Percentiles rank a stretch among this genome's conserved stretches.
phyloP scores from a whole-genome alignment of 1,140 invertebrate genomes.

The Colletes latitarsis region DNA sequence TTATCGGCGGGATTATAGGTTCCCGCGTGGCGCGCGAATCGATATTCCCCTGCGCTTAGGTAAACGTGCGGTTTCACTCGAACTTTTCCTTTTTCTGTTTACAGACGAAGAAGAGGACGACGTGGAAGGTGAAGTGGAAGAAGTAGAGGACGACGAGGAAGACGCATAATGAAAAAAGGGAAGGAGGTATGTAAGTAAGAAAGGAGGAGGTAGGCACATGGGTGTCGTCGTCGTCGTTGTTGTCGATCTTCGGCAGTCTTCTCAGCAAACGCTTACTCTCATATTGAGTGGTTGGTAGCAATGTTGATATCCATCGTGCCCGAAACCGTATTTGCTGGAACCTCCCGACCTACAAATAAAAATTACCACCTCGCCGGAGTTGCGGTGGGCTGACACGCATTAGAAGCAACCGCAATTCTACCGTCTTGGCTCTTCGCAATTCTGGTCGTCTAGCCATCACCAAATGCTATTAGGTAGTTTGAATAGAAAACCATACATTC shows the following conservation, averaged over 20 bases:
- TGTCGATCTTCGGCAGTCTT: slow-evolving; percentile 74
- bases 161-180: slow-evolving; percentile 81
- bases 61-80: background rate
- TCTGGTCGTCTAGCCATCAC: slow-evolving; percentile 78
- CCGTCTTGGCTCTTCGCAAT: slow-evolving; percentile 73
- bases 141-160: slow-evolving; percentile 82
- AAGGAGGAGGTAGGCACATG: slow-evolving; percentile 71
- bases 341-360: slow-evolving; percentile 70
- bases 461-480: slow-evolving; percentile 80
- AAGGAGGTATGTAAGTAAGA: slow-evolving; percentile 77
- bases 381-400: slow-evolving; percentile 74
- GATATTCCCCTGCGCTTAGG: background rate
- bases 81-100: slow-evolving; percentile 72
- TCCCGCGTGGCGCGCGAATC: background rate
- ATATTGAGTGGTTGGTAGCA: slow-evolving; percentile 81
- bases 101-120: slow-evolving; percentile 84
- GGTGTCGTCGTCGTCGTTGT: slow-evolving; percentile 70
- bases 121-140: slow-evolving; percentile 83
- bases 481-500: slow-evolving; percentile 73
- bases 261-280: slow-evolving; percentile 79
- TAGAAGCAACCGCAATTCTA: slow-evolving; percentile 67
- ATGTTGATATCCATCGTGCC: slow-evolving; percentile 77
- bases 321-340: slow-evolving; percentile 69
- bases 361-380: slow-evolving; percentile 76
- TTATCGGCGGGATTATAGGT: background rate